These are phyloP conservation scores for Hermatobates lingyangjiaoensis DNA, from an alignment of 1,140 invertebrate genomes.

Conservation along the genomic window DNA sequence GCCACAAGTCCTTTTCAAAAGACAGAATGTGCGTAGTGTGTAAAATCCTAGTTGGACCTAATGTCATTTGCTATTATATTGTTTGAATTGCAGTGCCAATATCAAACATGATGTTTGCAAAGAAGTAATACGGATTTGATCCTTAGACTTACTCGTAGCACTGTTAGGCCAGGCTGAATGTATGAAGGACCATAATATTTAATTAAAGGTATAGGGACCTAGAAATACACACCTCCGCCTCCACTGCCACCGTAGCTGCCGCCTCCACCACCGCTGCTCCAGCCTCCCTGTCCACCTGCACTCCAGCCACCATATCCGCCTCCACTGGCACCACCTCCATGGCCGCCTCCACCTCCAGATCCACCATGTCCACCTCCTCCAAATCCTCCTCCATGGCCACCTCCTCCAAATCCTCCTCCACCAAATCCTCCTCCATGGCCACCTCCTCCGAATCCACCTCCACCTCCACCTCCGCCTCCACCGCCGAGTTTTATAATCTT, in stretches of 20 bases:
- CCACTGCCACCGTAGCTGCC: neutral
- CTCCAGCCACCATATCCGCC: neutral
- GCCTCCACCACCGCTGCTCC: neutral
- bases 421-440: neutral
- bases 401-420: neutral
- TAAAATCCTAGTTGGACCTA: too few relatives aligned
- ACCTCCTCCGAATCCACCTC: conserved; percentile 2
- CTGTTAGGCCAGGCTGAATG: too few relatives aligned
- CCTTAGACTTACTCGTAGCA: too few relatives aligned
- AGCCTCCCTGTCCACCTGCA: neutral
- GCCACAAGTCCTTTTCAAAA: too few relatives aligned
- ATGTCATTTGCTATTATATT: too few relatives aligned
- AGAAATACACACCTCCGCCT: neutral
- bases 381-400: neutral
- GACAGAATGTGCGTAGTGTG: too few relatives aligned
- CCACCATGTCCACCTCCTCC: neutral
- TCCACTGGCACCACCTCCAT: too few relatives aligned
- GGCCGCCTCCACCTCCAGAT: neutral
- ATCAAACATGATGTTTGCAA: too few relatives aligned
- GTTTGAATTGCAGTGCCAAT: too few relatives aligned
- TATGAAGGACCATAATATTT: too few relatives aligned
- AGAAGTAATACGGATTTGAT: too few relatives aligned
- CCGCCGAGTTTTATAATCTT: neutral
- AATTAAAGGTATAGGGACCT: too few relatives aligned
- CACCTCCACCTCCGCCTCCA: neutral